phyloP scores from a whole-genome alignment of 2,797 vertebrate species.

The Enteromius viviparus region DNA sequence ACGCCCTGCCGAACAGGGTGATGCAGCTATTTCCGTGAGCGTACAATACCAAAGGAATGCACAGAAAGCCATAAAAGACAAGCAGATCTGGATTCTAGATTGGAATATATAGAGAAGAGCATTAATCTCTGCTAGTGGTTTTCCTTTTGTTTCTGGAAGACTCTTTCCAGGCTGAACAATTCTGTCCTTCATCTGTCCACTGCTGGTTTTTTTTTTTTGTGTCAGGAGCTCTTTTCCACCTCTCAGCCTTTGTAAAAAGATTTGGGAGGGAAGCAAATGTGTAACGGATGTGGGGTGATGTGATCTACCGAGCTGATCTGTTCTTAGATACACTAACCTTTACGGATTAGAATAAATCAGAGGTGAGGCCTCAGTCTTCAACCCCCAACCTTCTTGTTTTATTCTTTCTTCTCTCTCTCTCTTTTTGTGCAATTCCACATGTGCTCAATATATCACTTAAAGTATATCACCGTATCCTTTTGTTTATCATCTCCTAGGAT shows the following conservation, averaged over 20 bases:
- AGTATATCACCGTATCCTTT: slow-evolving; percentile 85
- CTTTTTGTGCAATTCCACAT: slow-evolving; percentile 77
- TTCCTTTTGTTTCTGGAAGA: slow-evolving; percentile 62
- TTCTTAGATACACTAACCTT: slow-evolving; percentile 76
- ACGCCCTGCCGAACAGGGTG: slow-evolving; percentile 62
- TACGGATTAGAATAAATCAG: slow-evolving; percentile 78
- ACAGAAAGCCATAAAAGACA: slow-evolving; percentile 68
- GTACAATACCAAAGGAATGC: slow-evolving; percentile 74
- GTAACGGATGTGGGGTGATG: slow-evolving; percentile 73
- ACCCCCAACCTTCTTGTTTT: slow-evolving; percentile 43
- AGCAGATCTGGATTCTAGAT: slow-evolving; percentile 80
- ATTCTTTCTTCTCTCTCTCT: slow-evolving; percentile 17
- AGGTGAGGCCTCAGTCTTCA: slow-evolving; percentile 62
- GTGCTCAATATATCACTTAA: slow-evolving; percentile 92
- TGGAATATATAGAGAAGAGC: slow-evolving; percentile 69
- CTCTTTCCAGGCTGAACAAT: slow-evolving; percentile 38
- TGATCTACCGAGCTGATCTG: slow-evolving; percentile 80
- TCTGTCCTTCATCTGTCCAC: slow-evolving; percentile 66
- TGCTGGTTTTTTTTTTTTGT: slow-evolving; percentile 50
- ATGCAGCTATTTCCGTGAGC: slow-evolving; percentile 75
- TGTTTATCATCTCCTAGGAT: slow-evolving; percentile 89
- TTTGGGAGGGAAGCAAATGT: slow-evolving; percentile 57
- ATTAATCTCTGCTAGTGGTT: slow-evolving; percentile 77
- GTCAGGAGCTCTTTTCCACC: slow-evolving; percentile 52
- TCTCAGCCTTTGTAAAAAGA: slow-evolving; percentile 53